phyloP scores from a whole-genome alignment of 2,797 vertebrate genomes.

The Oreortyx pictus region DNA sequence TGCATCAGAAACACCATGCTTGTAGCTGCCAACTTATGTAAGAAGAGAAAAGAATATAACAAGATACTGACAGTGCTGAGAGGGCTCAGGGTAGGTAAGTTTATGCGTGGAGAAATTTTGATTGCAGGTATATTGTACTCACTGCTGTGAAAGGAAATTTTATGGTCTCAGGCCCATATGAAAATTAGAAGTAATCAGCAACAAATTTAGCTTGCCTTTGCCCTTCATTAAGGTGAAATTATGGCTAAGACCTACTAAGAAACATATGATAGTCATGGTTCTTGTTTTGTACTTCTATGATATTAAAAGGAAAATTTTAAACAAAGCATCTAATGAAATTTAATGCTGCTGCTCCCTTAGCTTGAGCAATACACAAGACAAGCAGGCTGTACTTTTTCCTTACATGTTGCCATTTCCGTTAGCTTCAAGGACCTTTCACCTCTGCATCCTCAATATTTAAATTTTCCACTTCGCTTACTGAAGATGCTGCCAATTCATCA shows the following conservation, averaged over 20 bases:
- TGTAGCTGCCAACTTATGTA: not conserved
- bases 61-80: not conserved
- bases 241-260: not conserved
- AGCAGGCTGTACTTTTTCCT: not conserved
- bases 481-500: not conserved
- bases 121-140: not conserved
- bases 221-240: not conserved
- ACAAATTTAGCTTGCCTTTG: not conserved
- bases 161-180: not conserved
- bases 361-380: not conserved
- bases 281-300: not conserved
- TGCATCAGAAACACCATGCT: not conserved
- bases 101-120: not conserved
- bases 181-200: not conserved
- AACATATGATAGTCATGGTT: not conserved
- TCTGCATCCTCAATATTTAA: constrained; percentile 3
- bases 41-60: not conserved
- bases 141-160: not conserved
- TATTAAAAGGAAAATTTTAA: not conserved
- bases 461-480: not conserved
- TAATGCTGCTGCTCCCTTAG: not conserved
- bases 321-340: not conserved
- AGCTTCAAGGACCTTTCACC: not conserved
- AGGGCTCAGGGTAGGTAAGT: not conserved
- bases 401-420: not conserved